A percentile compares a stretch with the other conserved stretches of the same genome.
phyloP scores from a whole-genome alignment of 30 jellyfish, hydroid and myxozoan genomes.

The Nemopilema nomurai region DNA sequence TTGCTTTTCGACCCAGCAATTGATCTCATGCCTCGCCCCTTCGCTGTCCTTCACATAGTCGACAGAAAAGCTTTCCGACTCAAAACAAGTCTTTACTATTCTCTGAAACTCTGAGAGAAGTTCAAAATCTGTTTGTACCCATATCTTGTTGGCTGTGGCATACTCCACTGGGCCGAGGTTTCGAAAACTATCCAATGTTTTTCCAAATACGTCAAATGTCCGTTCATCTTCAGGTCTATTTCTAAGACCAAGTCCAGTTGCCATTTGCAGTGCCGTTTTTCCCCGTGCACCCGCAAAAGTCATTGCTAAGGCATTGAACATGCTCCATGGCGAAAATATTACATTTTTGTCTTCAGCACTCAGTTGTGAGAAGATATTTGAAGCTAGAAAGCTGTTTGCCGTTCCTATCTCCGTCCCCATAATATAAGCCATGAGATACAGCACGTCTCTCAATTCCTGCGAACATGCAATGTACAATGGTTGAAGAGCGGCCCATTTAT shows the following conservation, averaged over 20 bases:
- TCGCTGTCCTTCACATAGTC: not conserved
- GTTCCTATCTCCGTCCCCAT: slow-evolving; percentile 1
- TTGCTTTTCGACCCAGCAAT: slow-evolving; percentile 27
- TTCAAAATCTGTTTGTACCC: not conserved
- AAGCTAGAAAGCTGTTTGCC: slow-evolving; percentile 18
- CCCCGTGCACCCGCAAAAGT: slow-evolving; percentile 44
- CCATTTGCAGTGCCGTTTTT: slow-evolving; percentile 33
- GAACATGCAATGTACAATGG: too few relatives aligned
- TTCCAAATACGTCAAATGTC: not conserved
- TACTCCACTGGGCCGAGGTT: slow-evolving; percentile 1
- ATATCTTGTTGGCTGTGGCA: slow-evolving; percentile 20
- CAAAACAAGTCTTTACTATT: not conserved
- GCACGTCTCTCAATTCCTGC: too few relatives aligned
- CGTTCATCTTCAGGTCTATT: not conserved
- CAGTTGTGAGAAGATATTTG: not conserved
- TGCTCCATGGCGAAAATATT: slow-evolving; percentile 38
- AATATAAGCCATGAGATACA: not conserved
- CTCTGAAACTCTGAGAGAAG: not conserved
- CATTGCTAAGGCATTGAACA: slow-evolving; percentile 46
- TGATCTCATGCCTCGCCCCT: slow-evolving; percentile 1
- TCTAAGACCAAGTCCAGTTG: slow-evolving; percentile 3
- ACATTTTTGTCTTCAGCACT: slow-evolving; percentile 3
- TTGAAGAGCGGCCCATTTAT: too few relatives aligned
- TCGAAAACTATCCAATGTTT: not conserved
- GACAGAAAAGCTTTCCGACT: slow-evolving; percentile 6